Conservation (phyloP, 2,113 vertebrate species). For the Rhinichthys klamathensis region DNA sequence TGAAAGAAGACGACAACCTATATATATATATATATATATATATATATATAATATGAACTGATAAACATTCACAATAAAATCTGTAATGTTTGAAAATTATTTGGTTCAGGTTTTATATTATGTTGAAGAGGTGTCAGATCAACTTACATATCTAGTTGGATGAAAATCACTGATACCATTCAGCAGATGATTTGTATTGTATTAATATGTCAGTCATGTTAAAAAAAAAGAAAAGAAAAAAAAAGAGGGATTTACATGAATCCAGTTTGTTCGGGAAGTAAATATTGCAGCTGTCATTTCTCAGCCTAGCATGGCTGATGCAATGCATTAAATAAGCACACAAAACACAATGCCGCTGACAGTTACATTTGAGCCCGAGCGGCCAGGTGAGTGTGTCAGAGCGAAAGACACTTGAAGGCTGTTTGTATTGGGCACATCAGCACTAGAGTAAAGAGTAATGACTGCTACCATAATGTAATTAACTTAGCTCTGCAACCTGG, state of each 20-base stretch:
- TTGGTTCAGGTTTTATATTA: neutral
- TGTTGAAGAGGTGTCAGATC: neutral
- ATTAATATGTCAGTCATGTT: conserved; percentile 48
- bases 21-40: too few species aligned
- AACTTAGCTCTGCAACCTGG: conserved; percentile 62
- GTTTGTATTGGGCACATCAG: conserved; percentile 77
- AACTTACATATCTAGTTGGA: neutral
- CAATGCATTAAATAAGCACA: conserved; percentile 41
- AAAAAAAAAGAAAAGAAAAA: conserved; percentile 39
- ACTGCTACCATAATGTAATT: conserved; percentile 68
- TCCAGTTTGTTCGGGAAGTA: conserved; percentile 26
- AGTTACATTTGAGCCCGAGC: conserved; percentile 35
- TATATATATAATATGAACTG: too few species aligned
- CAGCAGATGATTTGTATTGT: conserved; percentile 55
- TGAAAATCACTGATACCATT: conserved; percentile 1
- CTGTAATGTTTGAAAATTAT: neutral
- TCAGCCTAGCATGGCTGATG: neutral
- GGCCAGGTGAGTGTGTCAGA: conserved; percentile 39
- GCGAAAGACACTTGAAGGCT: conserved; percentile 53
- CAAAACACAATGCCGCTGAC: conserved; percentile 30
- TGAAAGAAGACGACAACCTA: neutral
- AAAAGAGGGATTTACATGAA: conserved; percentile 36
- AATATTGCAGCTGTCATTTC: conserved; percentile 36
- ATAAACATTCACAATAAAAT: neutral
- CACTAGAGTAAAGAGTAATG: conserved; percentile 71